These are phyloP conservation scores for Zaprionus africanus DNA, from an alignment of 1,140 invertebrate genomes.

Conservation along the genomic window DNA sequence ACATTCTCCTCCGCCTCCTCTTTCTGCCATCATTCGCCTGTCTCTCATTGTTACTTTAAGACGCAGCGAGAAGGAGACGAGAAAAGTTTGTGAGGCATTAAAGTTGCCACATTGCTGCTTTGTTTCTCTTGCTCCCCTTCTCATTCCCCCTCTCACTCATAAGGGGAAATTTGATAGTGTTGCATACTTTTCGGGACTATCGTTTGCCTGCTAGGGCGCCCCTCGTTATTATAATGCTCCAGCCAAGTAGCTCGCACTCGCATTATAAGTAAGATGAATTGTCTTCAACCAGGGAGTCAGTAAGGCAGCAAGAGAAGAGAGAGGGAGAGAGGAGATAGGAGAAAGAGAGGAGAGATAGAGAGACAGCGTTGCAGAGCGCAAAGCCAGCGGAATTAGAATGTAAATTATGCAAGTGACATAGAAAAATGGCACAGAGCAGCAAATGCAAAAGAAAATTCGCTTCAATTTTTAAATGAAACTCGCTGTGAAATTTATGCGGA, in stretches of 20 bases:
- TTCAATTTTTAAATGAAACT: constrained; percentile 40
- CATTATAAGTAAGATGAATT: constrained; percentile 80
- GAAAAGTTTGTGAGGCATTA: constrained; percentile 61
- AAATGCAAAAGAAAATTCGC: constrained; percentile 30
- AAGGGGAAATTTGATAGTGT: constrained; percentile 65
- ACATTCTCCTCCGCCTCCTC: constrained; percentile 65
- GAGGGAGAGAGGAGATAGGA: neutral
- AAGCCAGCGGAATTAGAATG: constrained; percentile 8
- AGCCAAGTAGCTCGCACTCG: constrained; percentile 56
- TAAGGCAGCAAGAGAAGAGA: neutral
- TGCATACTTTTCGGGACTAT: constrained; percentile 59
- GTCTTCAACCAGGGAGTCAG: constrained; percentile 38
- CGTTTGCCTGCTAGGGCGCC: constrained; percentile 41
- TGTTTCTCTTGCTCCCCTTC: constrained; percentile 2
- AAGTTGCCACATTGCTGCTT: constrained; percentile 54
- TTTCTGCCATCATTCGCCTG: constrained; percentile 24
- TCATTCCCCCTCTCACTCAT: neutral
- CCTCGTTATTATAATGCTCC: constrained; percentile 66
- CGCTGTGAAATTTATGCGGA: constrained; percentile 29
- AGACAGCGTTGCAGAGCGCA: constrained; percentile 23
- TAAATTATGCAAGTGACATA: constrained; percentile 71
- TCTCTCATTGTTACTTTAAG: constrained; percentile 69
- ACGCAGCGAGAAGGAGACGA: constrained; percentile 11
- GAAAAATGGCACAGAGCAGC: constrained; percentile 38
- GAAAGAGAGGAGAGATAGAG: neutral